Evolutionary conservation across 2,113 vertebrate species (phyloP).

Genomic region (Elephas maximus): DNA sequence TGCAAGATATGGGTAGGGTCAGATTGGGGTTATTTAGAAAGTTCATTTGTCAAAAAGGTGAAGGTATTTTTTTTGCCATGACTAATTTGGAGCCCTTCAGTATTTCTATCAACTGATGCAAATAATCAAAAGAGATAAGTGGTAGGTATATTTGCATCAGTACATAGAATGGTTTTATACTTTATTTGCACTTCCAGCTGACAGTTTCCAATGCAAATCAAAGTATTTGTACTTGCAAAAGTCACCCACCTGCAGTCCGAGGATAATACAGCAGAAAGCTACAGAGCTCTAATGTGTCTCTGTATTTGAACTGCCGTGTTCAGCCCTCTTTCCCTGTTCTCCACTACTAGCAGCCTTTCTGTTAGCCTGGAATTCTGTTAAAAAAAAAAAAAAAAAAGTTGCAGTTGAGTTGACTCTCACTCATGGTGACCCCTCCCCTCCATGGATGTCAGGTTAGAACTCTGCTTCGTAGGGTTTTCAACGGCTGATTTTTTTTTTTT

Average conservation of each 20-base stretch:
- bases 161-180: not conserved
- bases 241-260: not conserved
- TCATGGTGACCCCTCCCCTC: no score
- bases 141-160: not conserved
- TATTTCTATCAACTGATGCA: not conserved
- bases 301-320: not conserved
- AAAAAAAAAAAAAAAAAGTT: not conserved
- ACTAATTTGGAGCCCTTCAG: constrained; percentile 35
- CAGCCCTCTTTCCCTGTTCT: not conserved
- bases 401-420: not conserved
- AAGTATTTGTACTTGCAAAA: constrained; percentile 61
- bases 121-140: not conserved
- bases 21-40: constrained; percentile 21
- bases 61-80: not conserved
- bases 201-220: constrained; percentile 72
- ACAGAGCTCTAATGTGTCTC: not conserved
- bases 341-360: not conserved
- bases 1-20: not conserved
- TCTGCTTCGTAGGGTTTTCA: no score
- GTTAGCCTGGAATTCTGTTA: not conserved
- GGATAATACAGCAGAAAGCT: not conserved
- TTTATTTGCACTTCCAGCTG: constrained; percentile 62
- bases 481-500: no score
- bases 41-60: not conserved
- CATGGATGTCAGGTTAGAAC: no score